phyloP scores from a whole-genome alignment of 2,113 vertebrate genomes.

The Naja naja region DNA sequence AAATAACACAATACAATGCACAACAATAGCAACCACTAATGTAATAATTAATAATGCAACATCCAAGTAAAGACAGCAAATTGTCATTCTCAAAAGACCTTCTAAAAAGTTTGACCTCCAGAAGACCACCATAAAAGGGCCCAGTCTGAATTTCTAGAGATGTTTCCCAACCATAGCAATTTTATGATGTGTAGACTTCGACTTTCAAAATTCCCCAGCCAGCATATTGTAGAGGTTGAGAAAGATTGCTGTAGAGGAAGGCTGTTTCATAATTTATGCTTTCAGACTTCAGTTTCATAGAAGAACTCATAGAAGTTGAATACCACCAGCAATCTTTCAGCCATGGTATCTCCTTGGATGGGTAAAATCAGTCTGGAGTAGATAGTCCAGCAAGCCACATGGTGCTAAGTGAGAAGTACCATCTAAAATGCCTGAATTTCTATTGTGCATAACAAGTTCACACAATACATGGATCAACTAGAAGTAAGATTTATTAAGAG shows the following conservation, averaged over 20 bases:
- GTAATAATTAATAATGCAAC: background rate
- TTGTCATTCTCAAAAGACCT: background rate
- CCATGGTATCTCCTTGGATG: background rate
- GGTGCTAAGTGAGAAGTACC: background rate
- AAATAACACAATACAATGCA: background rate
- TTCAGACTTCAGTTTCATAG: background rate
- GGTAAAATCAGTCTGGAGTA: background rate
- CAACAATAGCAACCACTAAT: background rate
- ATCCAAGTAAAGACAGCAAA: background rate
- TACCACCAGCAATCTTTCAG: background rate
- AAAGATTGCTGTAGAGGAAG: background rate
- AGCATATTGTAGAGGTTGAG: background rate
- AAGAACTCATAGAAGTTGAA: background rate
- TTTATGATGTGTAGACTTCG: background rate
- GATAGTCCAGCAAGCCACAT: background rate
- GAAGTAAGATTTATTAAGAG: too few species aligned
- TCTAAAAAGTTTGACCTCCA: background rate
- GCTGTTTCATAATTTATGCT: background rate
- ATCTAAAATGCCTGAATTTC: background rate
- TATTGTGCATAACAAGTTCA: background rate
- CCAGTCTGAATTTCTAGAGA: background rate
- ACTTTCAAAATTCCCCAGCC: background rate
- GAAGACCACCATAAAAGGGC: background rate
- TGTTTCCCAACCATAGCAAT: background rate
- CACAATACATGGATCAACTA: too few species aligned